Base-by-base conservation (phyloP, 1,140 invertebrate species). In the Drosophila aff. region DNA sequence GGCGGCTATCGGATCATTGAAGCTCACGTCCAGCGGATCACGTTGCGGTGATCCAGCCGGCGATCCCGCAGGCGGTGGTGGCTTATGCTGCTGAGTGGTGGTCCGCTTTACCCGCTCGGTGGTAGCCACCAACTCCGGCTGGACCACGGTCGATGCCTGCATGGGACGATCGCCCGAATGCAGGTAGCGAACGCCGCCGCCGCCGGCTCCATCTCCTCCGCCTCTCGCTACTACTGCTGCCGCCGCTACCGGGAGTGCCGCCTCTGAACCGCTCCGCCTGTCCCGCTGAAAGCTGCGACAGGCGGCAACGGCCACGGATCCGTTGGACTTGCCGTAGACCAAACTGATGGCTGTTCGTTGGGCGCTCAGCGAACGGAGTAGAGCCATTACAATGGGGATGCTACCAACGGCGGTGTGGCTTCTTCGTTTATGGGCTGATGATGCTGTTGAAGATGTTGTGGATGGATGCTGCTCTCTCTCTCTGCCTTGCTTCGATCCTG, bases 1-100 rank as follows among this genome's bases (percentile, higher is more conserved):
- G 36, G 96, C 95, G 49, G 96, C 96, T 69, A 95, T 94, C 11
- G 96, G 95, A 94, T 97, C 96, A 92, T 96, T 95, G 93, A 97
- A 99, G 74, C 95, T 96, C 61, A 98, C 95, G 94, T 99, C 98
- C 47, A 99, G 94, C 3, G 96, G 96, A 93, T 98, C 97, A 59
- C 95, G 94, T 71, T 94, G 95, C 15, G 95, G 91, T 13, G 81
- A 62, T 8, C 86, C 79, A 5, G 61, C 49, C 47, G 50, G 58
- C 7, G 50, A 47, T 7, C 53, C 53, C 53, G 53, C 36, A 1
- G 85, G 41, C 21, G 78, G n/a, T 1, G 13, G 13, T 23, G 44
- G 33, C 53, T 28, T 44, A 8, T 23, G 43, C 47, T 26, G 57
- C 16, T 43, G 47, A 21, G 31, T 23, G 26, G 23, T 3, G 7